A percentile compares a stretch with the other conserved stretches of the same genome.
Evolutionary conservation across 1,140 invertebrate species (phyloP).

Genomic region (Trypoxylus dichotomus): DNA sequence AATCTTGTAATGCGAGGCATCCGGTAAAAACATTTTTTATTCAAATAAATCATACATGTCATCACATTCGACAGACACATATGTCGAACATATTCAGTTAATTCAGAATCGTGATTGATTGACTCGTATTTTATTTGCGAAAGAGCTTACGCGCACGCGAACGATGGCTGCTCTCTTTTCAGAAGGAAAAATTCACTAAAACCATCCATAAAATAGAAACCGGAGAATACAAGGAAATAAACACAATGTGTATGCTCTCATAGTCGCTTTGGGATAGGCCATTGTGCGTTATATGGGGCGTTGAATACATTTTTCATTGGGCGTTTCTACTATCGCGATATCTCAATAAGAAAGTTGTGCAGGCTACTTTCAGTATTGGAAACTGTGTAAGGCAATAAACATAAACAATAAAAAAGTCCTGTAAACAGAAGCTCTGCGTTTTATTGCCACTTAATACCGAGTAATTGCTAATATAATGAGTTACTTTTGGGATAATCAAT

Average conservation of each 20-base stretch:
- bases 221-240: not conserved
- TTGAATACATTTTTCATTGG: slow-evolving; percentile 20
- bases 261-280: not conserved
- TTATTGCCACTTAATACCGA: slow-evolving; percentile 7
- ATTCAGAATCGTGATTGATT: not conserved
- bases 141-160: not conserved
- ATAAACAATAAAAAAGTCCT: not conserved
- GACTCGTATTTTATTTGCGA: not conserved
- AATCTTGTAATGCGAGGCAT: not conserved
- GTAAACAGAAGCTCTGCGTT: not conserved
- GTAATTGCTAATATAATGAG: slow-evolving; percentile 7
- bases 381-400: not conserved
- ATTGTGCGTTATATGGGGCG: not conserved
- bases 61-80: slow-evolving; percentile 19
- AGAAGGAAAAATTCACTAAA: not conserved
- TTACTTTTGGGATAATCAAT: not conserved
- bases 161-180: not conserved
- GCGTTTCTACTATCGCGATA: not conserved
- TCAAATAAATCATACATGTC: slow-evolving; percentile 16
- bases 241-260: not conserved
- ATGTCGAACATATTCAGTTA: slow-evolving; percentile 16
- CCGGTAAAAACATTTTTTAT: not conserved
- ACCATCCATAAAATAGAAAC: not conserved
- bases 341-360: not conserved
- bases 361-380: not conserved